Base-by-base conservation (phyloP, 1,140 invertebrate genomes). In the Agrypnia vestita region DNA sequence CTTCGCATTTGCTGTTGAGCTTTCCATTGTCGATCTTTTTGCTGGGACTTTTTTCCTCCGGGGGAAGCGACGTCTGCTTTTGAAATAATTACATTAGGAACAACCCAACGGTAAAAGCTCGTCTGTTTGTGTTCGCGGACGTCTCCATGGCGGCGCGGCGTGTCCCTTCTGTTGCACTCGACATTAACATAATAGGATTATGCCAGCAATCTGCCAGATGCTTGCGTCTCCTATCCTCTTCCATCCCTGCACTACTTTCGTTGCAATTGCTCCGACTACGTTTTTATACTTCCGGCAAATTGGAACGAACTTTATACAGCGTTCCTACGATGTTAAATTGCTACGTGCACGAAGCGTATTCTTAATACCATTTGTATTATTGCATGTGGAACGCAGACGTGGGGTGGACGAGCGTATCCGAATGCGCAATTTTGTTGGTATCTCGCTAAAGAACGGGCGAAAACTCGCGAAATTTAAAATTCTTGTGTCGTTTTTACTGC, bases 101-200 rank as follows among this genome's bases (percentile, higher is more conserved):
- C 21, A 59, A 59, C 55, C 17, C 15, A 59, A 59, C 21, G 21
- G 15, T 59, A 25, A 43, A 25, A 6, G 61, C 25, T 64, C 61
- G 21, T 19, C 61, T 35, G 9, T 19, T 15, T 43, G 13, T 43
- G 61, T 25, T 64, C 25, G 35, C 35, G 12, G 25, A 64, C 25
- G 61, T 44, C 61, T 64, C 61, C 21, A 6, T 43, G 6, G 61
- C 3, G n/a, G n/a, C 21, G 61, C 3, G n/a, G n/a, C 21, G 19
- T 64, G 13, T 64, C 35, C 35, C 61, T 35, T 13, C 61, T 43
- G 35, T 7, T 21, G 25, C 11, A 43, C 61, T 64, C 35, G 61
- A 64, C 61, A 64, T 64, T 43, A 35, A 44, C 61, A 64, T 64
- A 64, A 64, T 64, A 44, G 61, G 61, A 64, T 64, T 43, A n/a